A percentile compares a stretch with the other conserved stretches of the same genome.
Evolutionary conservation across 2,113 vertebrate genomes (phyloP).

Genomic region (Synchiropus splendidus): DNA sequence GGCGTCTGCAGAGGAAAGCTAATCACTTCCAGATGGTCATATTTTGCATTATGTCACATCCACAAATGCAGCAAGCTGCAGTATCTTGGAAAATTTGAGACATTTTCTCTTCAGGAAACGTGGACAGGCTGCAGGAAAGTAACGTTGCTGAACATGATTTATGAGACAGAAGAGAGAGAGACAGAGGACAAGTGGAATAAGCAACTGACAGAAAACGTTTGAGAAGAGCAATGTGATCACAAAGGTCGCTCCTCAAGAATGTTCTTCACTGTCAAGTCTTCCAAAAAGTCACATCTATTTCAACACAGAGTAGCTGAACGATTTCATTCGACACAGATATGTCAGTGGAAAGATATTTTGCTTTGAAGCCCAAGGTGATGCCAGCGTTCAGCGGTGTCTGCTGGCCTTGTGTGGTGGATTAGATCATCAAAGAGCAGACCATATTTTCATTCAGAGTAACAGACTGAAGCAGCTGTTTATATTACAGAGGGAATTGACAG

Average conservation of each 20-base stretch:
- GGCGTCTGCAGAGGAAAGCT: conserved; percentile 12
- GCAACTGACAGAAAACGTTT: neutral
- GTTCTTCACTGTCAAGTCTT: neutral
- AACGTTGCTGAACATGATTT: conserved; percentile 19
- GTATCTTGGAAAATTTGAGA: conserved; percentile 57
- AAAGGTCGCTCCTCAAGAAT: neutral
- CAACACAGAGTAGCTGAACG: too few species aligned
- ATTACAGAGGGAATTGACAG: too few species aligned
- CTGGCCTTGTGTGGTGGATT: neutral
- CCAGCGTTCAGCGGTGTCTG: neutral
- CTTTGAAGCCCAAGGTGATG: neutral
- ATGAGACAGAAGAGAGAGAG: conserved; percentile 8
- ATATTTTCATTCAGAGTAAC: neutral
- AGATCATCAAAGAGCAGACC: neutral
- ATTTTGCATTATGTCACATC: conserved; percentile 57
- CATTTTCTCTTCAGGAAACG: conserved; percentile 47
- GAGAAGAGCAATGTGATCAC: neutral
- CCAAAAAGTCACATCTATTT: too few species aligned
- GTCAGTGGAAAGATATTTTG: too few species aligned
- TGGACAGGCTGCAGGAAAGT: conserved; percentile 33
- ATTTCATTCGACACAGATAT: too few species aligned
- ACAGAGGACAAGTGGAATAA: neutral
- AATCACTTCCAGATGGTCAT: conserved; percentile 58
- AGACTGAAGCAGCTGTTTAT: too few species aligned
- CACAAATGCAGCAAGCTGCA: conserved; percentile 37